Evolutionary conservation across 2,888 invertebrate genomes (phyloP), one percentile per base, ranked within the genome.

Genomic region (Chaitophorus viminalis): DNA sequence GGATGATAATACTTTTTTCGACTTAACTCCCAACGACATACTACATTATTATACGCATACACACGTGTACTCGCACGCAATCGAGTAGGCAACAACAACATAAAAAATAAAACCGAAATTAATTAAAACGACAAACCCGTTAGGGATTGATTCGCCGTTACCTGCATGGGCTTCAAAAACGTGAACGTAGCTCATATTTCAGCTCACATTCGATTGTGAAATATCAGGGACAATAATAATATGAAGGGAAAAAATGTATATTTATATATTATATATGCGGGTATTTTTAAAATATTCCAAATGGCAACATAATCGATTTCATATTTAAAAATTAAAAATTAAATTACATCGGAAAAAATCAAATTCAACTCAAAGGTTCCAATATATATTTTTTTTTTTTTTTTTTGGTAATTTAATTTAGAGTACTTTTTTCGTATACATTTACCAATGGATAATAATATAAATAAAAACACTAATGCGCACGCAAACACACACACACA

Each of bases 61-160:
- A 60, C 60, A 60, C 60, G 21, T 6, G 6, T 21, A 60, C 18
- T 3, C 60, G 8, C 25, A 60, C 60, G 4, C 60, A 8, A n/a
- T 65, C 60, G 21, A 29, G n/a, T 18, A 9, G 65, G 14, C 4
- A 70, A 82, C 31, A 46, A 70, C 70, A 81, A 70, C 70, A 11
- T 14, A 68, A 46, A 82, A 46, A 14, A 25, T 31, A 31, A 68
- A 46, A 46, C 46, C 8, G 68, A 77, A 85, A 85, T 85, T 85
- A 85, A 85, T 85, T 85, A 68, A 85, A 77, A 85, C n/a, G 77
- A 77, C 77, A 85, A 85, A 68, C 46, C 76, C 68, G 39, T n/a
- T 14, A 21, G 84, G 84, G n/a, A 77, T 68, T 52, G 77, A 76
- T 85, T 39, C 82, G 36, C 25, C n/a, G n/a, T n/a, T n/a, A n/a